Conservation (phyloP, 2,888 invertebrate species). For the Hesperia comma region DNA sequence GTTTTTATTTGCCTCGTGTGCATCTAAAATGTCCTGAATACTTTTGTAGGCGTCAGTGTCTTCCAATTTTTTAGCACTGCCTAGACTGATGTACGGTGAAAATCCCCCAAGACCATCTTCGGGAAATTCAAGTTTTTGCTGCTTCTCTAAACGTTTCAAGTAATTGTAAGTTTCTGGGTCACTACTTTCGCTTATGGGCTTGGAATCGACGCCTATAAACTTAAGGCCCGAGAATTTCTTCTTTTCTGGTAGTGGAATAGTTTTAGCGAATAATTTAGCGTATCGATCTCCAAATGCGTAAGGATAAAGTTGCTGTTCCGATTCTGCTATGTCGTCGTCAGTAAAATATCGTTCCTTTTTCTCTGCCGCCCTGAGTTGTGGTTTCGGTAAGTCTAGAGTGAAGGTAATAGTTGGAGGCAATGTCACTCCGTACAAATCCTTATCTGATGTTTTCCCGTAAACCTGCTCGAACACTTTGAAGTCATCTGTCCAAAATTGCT, state of each 20-base stretch:
- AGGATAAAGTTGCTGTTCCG: conserved; percentile 48
- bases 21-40: conserved; percentile 71
- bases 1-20: conserved; percentile 65
- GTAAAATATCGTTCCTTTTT: conserved; percentile 56
- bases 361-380: conserved; percentile 55
- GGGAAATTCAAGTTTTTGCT: conserved; percentile 51
- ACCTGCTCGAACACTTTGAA: conserved; percentile 72
- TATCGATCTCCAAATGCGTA: conserved; percentile 55
- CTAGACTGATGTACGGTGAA: conserved; percentile 55
- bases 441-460: conserved; percentile 76
- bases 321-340: conserved; percentile 49
- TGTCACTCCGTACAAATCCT: conserved; percentile 63
- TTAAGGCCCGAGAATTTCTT: conserved; percentile 50
- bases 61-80: conserved; percentile 42
- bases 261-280: conserved; percentile 51
- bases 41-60: conserved; percentile 58
- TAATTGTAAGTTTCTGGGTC: conserved; percentile 73
- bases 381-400: conserved; percentile 45
- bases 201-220: conserved; percentile 64
- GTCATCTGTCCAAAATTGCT: conserved; percentile 75
- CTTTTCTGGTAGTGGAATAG: conserved; percentile 44
- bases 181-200: conserved; percentile 63
- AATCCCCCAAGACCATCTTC: conserved; percentile 50
- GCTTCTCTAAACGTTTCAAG: conserved; percentile 64
- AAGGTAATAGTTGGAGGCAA: conserved; percentile 58